phyloP scores from a whole-genome alignment of 2,797 vertebrate species.

The Spatula clypeata region DNA sequence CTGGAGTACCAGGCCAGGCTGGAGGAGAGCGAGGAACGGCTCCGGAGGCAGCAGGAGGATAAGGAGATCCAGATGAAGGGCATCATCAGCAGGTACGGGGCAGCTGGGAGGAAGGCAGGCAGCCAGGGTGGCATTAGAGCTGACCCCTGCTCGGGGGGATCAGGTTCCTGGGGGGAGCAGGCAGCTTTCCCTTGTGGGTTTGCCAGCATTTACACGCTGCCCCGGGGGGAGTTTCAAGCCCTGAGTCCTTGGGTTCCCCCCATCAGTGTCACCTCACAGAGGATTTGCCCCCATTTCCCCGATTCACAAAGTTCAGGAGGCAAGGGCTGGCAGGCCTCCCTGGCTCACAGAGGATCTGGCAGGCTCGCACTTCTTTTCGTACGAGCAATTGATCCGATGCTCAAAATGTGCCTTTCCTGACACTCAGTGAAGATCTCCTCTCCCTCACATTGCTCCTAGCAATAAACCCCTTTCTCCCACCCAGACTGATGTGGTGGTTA shows the following conservation, averaged over 20 bases:
- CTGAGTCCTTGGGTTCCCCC: neutral
- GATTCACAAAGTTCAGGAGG: neutral
- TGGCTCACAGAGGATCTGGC: neutral
- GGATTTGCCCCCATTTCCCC: neutral
- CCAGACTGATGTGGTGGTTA: neutral
- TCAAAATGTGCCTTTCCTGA: neutral
- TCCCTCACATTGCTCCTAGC: neutral
- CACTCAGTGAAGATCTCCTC: neutral
- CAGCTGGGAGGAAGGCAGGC: neutral
- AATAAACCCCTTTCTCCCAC: neutral
- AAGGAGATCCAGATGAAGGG: constrained; percentile 99
- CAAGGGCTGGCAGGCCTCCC: neutral
- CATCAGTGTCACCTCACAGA: neutral
- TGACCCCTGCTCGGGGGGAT: neutral
- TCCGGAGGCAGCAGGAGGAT: constrained; percentile 95
- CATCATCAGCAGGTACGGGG: constrained; percentile 95
- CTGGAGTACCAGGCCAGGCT: constrained; percentile 97
- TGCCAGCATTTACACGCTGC: neutral
- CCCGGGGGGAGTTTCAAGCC: neutral
- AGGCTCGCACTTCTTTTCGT: neutral
- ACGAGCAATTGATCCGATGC: neutral
- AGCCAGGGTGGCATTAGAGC: neutral
- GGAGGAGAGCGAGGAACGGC: constrained; percentile 96
- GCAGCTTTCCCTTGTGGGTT: neutral
- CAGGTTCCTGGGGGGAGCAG: neutral